Evolutionary conservation across 2,113 vertebrate species (phyloP), one percentile per base, ranked within the genome.

Genomic region (Oreochromis aureus): DNA sequence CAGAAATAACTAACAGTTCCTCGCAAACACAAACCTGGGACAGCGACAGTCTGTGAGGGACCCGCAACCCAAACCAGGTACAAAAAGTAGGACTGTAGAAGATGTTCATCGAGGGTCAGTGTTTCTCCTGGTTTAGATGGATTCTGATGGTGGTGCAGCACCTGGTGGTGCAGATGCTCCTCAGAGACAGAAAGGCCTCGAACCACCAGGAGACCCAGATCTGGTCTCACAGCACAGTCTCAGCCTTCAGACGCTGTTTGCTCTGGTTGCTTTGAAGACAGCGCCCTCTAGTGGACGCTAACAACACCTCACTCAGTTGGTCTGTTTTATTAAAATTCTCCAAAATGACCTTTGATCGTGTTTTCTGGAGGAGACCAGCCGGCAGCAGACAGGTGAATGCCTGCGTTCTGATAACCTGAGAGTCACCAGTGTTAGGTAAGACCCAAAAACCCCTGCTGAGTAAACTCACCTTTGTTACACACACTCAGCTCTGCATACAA

Each of bases 401-500:
- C 46, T 78, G 71, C 10, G 27, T 51, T 32, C 44, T 78, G 83
- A 34, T 54, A 27, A 55, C 2, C 39, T 34, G 22, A 66, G 36
- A 81, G 85, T 89, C 78, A 41, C 80, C 80, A 76, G 4, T 27
- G 76, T 95, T 90, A 5, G 30, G 92, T 44, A 93, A 95, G 86
- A 86, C 1, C 30, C 41, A 86, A 94, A 90, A 91, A 34, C 89
- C 63, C 92, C 80, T 39, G 2, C 82, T 92, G 89, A 82, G 85
- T 82, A 89, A 95, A 94, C 87, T 85, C 36, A 93, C 91, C 92
- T 93, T 93, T 93, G 84, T 12, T 39, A 91, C 87, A n/a, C n/a
- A 53, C 44, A 56, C 83, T 46, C 46, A 73, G 27, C 32, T 39
- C 32, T 73, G 15, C 36, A 76, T 24, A 39, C 27, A 79, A 58